Conservation (phyloP, 2,113 vertebrate genomes). For the Lipotes vexillifer region DNA sequence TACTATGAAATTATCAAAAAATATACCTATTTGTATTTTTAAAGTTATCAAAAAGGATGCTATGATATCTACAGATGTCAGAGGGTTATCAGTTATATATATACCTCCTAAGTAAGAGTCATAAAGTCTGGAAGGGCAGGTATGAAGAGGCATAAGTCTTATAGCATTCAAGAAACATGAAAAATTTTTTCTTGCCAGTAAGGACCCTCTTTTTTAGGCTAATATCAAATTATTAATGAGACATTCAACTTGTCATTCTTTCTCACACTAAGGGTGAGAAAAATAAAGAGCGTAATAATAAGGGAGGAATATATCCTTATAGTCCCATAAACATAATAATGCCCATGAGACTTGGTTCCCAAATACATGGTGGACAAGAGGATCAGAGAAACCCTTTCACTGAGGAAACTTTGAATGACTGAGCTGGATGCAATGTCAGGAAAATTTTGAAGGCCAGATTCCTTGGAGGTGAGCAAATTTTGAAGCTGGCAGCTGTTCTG, state of each 20-base stretch:
- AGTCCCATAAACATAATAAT: not conserved
- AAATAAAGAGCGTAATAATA: not conserved
- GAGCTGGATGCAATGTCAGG: not conserved
- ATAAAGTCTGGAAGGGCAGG: not conserved
- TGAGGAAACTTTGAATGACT: not conserved
- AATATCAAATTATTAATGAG: not conserved
- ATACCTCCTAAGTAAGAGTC: not conserved
- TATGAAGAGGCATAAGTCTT: not conserved
- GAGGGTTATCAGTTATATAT: not conserved
- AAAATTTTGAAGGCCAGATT: not conserved
- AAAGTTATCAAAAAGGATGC: not conserved
- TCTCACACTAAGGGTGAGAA: not conserved
- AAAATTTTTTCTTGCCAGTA: not conserved
- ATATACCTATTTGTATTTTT: not conserved
- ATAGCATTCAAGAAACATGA: not conserved
- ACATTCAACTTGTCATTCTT: not conserved
- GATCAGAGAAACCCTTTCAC: not conserved
- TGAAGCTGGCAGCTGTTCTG: not conserved
- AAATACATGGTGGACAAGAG: not conserved
- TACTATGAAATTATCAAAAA: not conserved
- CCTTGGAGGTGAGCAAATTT: not conserved
- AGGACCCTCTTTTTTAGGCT: not conserved
- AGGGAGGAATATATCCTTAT: not conserved
- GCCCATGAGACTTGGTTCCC: not conserved
- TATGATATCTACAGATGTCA: not conserved